These are phyloP conservation scores for Apodemia duryi DNA, from an alignment of 2,888 invertebrate genomes.

Conservation along the genomic window DNA sequence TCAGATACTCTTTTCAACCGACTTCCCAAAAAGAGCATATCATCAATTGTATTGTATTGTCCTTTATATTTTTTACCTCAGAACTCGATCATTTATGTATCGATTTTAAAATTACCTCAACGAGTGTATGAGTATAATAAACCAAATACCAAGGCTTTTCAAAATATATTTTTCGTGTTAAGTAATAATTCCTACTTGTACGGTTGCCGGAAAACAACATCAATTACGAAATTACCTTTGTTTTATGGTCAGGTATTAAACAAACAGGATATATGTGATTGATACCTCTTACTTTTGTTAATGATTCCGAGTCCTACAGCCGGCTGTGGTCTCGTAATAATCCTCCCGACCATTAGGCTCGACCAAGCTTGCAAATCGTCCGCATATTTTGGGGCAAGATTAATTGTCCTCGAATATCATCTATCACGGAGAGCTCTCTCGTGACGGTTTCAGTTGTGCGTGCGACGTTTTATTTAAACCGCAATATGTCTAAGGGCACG, in stretches of 20 bases:
- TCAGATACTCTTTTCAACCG: too few relatives aligned
- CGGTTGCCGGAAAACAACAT: too few relatives aligned
- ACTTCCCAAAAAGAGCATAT: too few relatives aligned
- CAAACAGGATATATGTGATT: conserved; percentile 13
- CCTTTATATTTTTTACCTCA: too few relatives aligned
- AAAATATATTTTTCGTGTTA: too few relatives aligned
- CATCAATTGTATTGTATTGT: too few relatives aligned
- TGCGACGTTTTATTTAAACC: conserved; percentile 72
- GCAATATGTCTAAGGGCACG: conserved; percentile 55
- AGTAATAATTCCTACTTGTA: too few relatives aligned
- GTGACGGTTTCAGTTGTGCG: conserved; percentile 73
- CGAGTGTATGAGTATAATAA: too few relatives aligned
- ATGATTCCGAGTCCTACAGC: conserved; percentile 50
- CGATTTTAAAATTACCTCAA: too few relatives aligned
- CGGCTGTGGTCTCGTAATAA: conserved; percentile 63
- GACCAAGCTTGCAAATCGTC: conserved; percentile 78
- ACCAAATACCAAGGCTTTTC: too few relatives aligned
- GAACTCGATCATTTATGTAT: too few relatives aligned
- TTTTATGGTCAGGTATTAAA: neutral
- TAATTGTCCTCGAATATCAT: conserved; percentile 79
- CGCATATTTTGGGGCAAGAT: conserved; percentile 79
- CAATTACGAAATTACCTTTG: neutral
- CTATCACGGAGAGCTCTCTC: conserved; percentile 75
- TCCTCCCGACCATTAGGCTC: conserved; percentile 75
- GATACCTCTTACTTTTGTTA: conserved; percentile 50